Conservation (phyloP, 1,140 invertebrate genomes). For the Papilio glaucus region DNA sequence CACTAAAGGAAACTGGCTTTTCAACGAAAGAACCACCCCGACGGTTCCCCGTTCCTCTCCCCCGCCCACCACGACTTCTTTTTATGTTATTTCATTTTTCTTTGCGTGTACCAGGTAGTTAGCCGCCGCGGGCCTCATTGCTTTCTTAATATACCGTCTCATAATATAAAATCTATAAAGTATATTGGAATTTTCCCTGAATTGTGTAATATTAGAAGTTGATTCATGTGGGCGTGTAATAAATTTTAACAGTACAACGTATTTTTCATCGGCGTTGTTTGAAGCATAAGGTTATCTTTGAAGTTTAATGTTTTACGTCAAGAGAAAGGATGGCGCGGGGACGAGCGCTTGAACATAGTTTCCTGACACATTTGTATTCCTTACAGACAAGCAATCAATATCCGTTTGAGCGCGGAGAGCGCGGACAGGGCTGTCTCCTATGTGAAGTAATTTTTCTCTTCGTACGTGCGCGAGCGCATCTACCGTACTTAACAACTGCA, state of each 20-base stretch:
- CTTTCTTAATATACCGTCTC: slow-evolving; percentile 60
- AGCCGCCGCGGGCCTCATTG: slow-evolving; percentile 70
- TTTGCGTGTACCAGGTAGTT: slow-evolving; percentile 80
- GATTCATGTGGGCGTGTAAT: slow-evolving; percentile 22
- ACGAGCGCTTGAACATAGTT: slow-evolving; percentile 61
- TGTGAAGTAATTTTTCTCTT: slow-evolving; percentile 61
- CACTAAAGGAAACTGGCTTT: slow-evolving; percentile 82
- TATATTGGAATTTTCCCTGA: slow-evolving; percentile 28
- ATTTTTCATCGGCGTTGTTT: slow-evolving; percentile 28
- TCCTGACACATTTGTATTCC: slow-evolving; percentile 80
- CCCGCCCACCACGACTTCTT: slow-evolving; percentile 65
- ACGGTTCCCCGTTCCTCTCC: slow-evolving; percentile 56
- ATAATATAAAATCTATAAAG: slow-evolving; percentile 46
- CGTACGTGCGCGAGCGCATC: slow-evolving; percentile 61
- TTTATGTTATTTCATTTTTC: slow-evolving; percentile 83
- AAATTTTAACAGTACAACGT: slow-evolving; percentile 25
- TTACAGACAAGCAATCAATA: slow-evolving; percentile 79
- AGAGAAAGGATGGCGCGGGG: slow-evolving; percentile 61
- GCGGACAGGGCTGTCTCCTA: slow-evolving; percentile 61
- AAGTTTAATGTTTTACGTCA: slow-evolving; percentile 75
- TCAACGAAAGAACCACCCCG: slow-evolving; percentile 78
- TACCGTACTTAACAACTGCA: slow-evolving; percentile 20
- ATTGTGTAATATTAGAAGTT: slow-evolving; percentile 9
- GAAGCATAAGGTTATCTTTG: slow-evolving; percentile 55
- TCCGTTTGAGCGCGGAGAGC: slow-evolving; percentile 62